Percentiles rank a stretch among this genome's conserved stretches.
These are phyloP conservation scores for Eudyptes chrysolophus DNA, from an alignment of 2,113 vertebrate genomes.

Conservation along the genomic window DNA sequence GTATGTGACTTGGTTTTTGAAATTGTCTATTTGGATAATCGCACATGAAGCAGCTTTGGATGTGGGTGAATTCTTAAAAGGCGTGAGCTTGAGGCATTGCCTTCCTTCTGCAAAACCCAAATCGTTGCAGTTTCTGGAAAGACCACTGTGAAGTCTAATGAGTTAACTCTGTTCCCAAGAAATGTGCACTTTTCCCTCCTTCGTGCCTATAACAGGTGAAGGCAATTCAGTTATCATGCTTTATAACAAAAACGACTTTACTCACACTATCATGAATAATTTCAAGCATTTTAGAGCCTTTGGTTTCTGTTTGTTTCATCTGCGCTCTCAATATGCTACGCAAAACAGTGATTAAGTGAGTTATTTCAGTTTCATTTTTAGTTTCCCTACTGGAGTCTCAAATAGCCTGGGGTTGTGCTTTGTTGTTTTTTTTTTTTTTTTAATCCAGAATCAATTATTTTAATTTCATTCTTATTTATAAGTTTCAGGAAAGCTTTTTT, in stretches of 20 bases:
- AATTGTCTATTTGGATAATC: neutral
- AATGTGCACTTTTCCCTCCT: neutral
- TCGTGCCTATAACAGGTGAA: accelerated
- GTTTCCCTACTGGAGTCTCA: neutral
- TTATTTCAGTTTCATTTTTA: neutral
- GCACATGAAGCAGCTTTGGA: neutral
- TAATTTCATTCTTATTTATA: neutral
- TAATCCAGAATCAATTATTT: neutral
- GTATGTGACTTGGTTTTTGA: neutral
- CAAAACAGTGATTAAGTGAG: neutral
- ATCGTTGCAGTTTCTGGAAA: neutral
- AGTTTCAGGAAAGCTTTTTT: neutral
- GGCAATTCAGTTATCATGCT: neutral
- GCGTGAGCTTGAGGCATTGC: neutral
- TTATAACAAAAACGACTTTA: neutral
- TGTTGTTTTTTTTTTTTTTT: neutral
- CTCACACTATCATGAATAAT: neutral
- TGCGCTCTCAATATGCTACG: neutral
- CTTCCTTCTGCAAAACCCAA: neutral
- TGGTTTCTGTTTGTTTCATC: neutral
- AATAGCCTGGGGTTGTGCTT: neutral
- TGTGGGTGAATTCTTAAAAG: neutral
- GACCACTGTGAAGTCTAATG: neutral
- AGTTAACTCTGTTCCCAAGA: neutral
- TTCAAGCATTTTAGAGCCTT: neutral